A percentile compares a stretch with the other conserved stretches of the same genome.
These are phyloP conservation scores for Hipposideros larvatus DNA, from an alignment of 2,797 vertebrate genomes.

Conservation along the genomic window DNA sequence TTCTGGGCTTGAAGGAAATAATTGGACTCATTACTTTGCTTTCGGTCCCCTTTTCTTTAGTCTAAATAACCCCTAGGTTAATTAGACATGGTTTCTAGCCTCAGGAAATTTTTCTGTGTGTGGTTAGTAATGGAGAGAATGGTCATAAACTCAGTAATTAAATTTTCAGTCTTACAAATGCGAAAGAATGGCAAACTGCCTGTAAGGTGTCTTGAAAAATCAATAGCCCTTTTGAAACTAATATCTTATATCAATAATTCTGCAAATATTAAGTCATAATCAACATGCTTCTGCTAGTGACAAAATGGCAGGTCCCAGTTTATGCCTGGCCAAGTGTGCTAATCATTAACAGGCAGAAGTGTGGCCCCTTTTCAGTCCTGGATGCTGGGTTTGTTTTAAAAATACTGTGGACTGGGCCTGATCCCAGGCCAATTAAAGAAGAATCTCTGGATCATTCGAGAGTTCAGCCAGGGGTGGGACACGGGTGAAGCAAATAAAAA, in stretches of 20 bases:
- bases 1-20: conserved; percentile 58
- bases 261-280: conserved; percentile 52
- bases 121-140: conserved; percentile 65
- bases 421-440: not conserved
- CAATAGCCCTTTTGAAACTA: conserved; percentile 18
- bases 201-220: conserved; percentile 59
- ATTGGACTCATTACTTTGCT: conserved; percentile 71
- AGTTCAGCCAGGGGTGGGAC: not conserved
- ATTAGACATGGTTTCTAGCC: conserved; percentile 69
- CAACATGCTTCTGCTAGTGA: not conserved
- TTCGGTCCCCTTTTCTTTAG: conserved; percentile 61
- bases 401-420: not conserved
- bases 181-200: conserved; percentile 10
- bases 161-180: conserved; percentile 66
- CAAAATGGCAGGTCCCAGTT: not conserved
- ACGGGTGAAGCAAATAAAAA: not conserved
- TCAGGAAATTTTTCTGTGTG: conserved; percentile 60
- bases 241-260: not conserved
- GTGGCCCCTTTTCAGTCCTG: not conserved
- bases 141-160: conserved; percentile 65
- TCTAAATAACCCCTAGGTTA: conserved; percentile 73
- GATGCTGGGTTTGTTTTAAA: conserved; percentile 28
- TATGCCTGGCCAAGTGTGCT: not conserved
- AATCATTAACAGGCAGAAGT: not conserved
- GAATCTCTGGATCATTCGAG: conserved; percentile 38